Evolutionary conservation across 2,888 invertebrate species (phyloP).

Genomic region (Clepsis dumicolana): DNA sequence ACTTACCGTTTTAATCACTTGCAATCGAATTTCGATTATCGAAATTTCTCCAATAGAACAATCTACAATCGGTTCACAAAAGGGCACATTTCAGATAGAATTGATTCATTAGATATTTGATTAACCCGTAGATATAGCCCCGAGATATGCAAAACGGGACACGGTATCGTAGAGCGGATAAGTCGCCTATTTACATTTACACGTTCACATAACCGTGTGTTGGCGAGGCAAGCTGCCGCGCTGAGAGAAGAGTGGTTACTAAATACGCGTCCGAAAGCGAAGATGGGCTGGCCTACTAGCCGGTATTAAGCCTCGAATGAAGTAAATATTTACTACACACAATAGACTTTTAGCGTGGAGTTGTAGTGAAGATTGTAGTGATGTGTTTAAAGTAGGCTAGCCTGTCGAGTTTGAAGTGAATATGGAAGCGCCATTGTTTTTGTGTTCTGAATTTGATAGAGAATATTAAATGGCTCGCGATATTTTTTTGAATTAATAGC

Average conservation of each 20-base stretch:
- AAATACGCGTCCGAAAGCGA: constrained; percentile 44
- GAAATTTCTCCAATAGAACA: constrained; percentile 42
- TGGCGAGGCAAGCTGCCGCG: constrained; percentile 44
- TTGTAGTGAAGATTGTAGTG: constrained; percentile 3
- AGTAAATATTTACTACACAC: constrained; percentile 24
- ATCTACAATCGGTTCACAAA: constrained; percentile 50
- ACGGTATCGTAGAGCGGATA: constrained; percentile 66
- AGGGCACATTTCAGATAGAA: constrained; percentile 60
- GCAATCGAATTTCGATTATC: too few species aligned
- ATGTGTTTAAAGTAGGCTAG: constrained; percentile 14
- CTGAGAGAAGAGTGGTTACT: constrained; percentile 19
- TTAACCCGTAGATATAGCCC: constrained; percentile 69
- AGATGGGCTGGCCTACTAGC: constrained; percentile 26
- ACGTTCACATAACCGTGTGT: constrained; percentile 55
- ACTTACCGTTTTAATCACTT: constrained; percentile 6
- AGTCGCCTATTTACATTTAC: constrained; percentile 61
- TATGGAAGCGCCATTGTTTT: constrained; percentile 1
- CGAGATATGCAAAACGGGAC: constrained; percentile 73
- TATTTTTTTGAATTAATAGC: neutral
- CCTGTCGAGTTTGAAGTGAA: neutral
- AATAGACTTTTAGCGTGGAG: constrained; percentile 10
- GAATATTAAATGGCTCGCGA: neutral
- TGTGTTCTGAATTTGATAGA: neutral
- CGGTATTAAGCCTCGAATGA: neutral
- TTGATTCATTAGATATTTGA: constrained; percentile 81